A percentile compares a stretch with the other conserved stretches of the same genome.
Evolutionary conservation across 2,888 invertebrate genomes (phyloP).

Genomic region (Aphrophora alni): DNA sequence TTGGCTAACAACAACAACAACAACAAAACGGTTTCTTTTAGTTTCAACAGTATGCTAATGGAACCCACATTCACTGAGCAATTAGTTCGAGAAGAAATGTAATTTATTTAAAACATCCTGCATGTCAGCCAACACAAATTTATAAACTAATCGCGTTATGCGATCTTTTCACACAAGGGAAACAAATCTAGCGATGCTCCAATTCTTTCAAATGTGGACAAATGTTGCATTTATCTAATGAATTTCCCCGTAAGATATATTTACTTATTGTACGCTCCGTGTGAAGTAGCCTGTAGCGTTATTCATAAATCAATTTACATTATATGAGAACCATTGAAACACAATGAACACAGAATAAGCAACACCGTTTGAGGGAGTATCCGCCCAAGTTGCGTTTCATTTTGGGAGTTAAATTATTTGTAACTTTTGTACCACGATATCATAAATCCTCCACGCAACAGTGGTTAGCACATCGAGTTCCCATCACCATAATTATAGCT

Average conservation of each 20-base stretch:
- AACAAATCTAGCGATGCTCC: neutral
- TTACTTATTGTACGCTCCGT: neutral
- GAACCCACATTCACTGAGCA: slow-evolving; percentile 6
- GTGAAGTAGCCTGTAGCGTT: neutral
- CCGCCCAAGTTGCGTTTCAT: too few species aligned
- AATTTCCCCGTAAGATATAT: neutral
- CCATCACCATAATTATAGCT: too few species aligned
- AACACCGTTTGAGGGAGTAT: too few species aligned
- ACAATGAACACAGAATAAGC: too few species aligned
- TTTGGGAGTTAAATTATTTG: too few species aligned
- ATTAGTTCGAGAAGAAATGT: neutral
- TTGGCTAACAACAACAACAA: neutral
- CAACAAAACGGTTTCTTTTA: neutral
- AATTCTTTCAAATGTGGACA: neutral
- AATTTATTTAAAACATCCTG: neutral
- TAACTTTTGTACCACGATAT: too few species aligned
- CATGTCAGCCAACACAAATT: neutral
- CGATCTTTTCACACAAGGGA: neutral
- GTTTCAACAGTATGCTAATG: neutral
- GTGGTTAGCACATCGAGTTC: too few species aligned
- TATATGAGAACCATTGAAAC: neutral
- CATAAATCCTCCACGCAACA: too few species aligned
- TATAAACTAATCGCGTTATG: neutral
- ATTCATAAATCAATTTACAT: neutral
- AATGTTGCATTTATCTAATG: neutral